phyloP scores from a whole-genome alignment of 2,888 invertebrate species.

The Diaphora mendica region DNA sequence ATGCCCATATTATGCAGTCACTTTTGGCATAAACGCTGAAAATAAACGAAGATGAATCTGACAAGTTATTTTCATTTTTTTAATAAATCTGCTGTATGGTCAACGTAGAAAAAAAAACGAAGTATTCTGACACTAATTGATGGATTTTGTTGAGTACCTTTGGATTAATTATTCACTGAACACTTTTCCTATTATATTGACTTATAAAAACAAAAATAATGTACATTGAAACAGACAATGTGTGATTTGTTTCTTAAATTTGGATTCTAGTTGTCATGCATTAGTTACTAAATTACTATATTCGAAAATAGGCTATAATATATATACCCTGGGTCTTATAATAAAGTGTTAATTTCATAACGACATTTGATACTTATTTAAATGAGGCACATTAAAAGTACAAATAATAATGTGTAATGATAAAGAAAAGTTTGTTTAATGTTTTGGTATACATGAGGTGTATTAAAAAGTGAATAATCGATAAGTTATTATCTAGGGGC shows the following conservation, averaged over 20 bases:
- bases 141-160: not conserved
- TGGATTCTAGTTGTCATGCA: not conserved
- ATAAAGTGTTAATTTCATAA: not conserved
- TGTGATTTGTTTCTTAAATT: too few species aligned
- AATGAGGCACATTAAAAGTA: not conserved
- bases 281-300: not conserved
- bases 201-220: not conserved
- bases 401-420: not conserved
- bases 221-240: not conserved
- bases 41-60: slow-evolving; percentile 34
- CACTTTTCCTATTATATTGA: not conserved
- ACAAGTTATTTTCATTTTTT: slow-evolving; percentile 25
- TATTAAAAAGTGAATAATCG: slow-evolving; percentile 54
- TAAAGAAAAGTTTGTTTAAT: not conserved
- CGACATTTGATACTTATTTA: not conserved
- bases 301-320: not conserved
- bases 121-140: slow-evolving; percentile 21
- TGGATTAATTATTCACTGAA: not conserved
- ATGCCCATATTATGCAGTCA: slow-evolving; percentile 41
- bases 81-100: slow-evolving; percentile 6
- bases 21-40: slow-evolving; percentile 34
- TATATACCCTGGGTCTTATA: too few species aligned
- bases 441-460: not conserved
- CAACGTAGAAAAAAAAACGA: slow-evolving; percentile 3
- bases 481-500: slow-evolving; percentile 61